These are phyloP conservation scores for Entosphenus tridentatus DNA, from an alignment of 2,113 vertebrate species.

Conservation along the genomic window DNA sequence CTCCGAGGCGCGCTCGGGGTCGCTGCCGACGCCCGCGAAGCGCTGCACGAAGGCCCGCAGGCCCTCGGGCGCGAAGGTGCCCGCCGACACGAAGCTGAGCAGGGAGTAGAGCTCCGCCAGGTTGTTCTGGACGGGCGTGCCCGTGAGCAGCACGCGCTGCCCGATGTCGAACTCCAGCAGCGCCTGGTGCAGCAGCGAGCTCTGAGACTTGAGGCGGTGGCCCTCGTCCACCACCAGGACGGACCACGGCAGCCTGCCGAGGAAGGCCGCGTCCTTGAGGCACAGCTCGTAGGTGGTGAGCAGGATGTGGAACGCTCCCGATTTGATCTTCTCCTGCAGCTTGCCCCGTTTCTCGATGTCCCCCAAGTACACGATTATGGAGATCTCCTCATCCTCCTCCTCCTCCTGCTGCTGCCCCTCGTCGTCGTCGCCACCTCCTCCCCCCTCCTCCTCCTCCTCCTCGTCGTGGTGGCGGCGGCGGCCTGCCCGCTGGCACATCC, in stretches of 20 bases:
- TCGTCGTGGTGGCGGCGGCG: too few relatives aligned
- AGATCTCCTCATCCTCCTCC: constrained; percentile 14
- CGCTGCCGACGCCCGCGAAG: constrained; percentile 32
- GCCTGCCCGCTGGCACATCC: constrained; percentile 12
- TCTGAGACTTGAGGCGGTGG: constrained; percentile 65
- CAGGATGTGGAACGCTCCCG: constrained; percentile 25
- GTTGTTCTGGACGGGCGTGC: constrained; percentile 77
- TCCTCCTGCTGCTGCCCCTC: too few relatives aligned
- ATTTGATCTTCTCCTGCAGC: constrained; percentile 25
- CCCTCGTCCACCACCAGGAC: constrained; percentile 68
- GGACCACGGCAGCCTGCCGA: constrained; percentile 35
- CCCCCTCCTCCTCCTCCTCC: too few relatives aligned
- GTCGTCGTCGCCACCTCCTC: too few relatives aligned
- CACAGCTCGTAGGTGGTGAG: constrained; percentile 75
- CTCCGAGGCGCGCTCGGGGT: constrained; percentile 27
- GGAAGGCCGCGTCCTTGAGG: constrained; percentile 44
- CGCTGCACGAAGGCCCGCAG: constrained; percentile 30
- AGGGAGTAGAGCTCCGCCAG: constrained; percentile 64
- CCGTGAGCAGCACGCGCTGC: constrained; percentile 59
- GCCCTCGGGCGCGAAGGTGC: constrained; percentile 28
- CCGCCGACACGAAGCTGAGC: constrained; percentile 52
- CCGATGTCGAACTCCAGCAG: constrained; percentile 39
- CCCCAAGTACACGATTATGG: constrained; percentile 35
- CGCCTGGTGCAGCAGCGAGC: constrained; percentile 40
- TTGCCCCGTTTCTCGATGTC: constrained; percentile 38